These are phyloP conservation scores for Azorinus chamasolen DNA, from an alignment of 2,888 invertebrate genomes.

Conservation along the genomic window DNA sequence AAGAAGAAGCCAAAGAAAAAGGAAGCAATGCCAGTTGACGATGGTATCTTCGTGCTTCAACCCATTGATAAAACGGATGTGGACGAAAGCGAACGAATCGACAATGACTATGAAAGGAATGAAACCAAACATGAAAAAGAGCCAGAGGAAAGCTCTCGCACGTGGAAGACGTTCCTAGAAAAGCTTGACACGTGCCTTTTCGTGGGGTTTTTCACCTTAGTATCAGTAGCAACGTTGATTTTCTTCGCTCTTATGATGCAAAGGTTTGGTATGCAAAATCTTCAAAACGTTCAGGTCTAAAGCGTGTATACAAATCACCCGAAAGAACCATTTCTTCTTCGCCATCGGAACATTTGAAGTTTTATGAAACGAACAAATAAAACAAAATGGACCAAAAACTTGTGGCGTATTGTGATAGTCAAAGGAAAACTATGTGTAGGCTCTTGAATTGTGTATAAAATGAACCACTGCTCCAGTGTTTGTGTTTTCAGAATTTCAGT, in stretches of 20 bases:
- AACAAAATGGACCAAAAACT: no score
- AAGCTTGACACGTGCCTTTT: conserved; percentile 46
- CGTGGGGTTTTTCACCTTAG: conserved; percentile 37
- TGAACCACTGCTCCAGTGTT: no score
- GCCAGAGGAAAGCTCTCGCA: conserved; percentile 27
- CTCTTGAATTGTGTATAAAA: no score
- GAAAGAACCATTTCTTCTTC: no score
- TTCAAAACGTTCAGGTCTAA: conserved; percentile 16
- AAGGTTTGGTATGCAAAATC: conserved; percentile 18
- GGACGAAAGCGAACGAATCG: background rate
- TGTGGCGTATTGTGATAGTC: no score
- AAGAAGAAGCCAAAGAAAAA: background rate
- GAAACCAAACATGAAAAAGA: conserved; percentile 12
- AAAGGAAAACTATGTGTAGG: no score
- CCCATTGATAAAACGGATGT: background rate
- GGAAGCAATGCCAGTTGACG: background rate
- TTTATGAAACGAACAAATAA: no score
- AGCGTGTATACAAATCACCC: no score
- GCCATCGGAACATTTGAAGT: no score
- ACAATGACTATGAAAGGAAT: background rate
- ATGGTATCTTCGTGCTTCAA: background rate
- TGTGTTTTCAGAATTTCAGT: no score
- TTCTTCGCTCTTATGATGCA: conserved; percentile 54
- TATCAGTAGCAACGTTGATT: conserved; percentile 26
- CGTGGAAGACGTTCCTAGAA: conserved; percentile 50